Conservation (phyloP, 2,797 vertebrate species). For the Enteromius anoplus region DNA sequence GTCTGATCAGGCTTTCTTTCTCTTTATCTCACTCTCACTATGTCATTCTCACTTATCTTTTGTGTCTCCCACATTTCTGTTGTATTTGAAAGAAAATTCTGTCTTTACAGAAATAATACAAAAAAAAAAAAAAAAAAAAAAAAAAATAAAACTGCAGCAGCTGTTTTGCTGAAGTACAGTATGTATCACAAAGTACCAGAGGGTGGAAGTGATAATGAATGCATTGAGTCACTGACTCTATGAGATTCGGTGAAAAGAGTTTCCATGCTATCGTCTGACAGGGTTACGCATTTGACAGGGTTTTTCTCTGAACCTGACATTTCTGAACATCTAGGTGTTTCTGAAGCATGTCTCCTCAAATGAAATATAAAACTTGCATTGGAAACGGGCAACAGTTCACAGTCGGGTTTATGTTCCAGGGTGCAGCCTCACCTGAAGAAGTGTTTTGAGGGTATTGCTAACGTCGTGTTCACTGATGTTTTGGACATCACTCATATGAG, state of each 20-base stretch:
- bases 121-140: background rate
- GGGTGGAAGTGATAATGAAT: slow-evolving; percentile 9
- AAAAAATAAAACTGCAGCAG: slow-evolving; percentile 27
- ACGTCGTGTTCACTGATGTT: slow-evolving; percentile 84
- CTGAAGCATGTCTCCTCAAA: background rate
- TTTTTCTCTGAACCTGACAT: background rate
- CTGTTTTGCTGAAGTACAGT: slow-evolving; percentile 25
- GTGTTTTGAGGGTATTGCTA: slow-evolving; percentile 86
- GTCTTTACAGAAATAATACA: slow-evolving; percentile 21
- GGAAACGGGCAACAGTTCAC: background rate
- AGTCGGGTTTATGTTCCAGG: slow-evolving; percentile 65
- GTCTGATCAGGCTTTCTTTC: slow-evolving; percentile 16
- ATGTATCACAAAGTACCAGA: slow-evolving; percentile 12
- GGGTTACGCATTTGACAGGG: background rate
- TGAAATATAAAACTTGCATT: slow-evolving; percentile 4
- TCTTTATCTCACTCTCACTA: background rate
- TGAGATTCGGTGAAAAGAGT: background rate
- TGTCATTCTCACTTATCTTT: slow-evolving; percentile 22
- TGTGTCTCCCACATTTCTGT: slow-evolving; percentile 31
- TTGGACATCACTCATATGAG: slow-evolving; percentile 91
- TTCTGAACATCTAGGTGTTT: background rate
- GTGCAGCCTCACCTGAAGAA: slow-evolving; percentile 86
- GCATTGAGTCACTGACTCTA: slow-evolving; percentile 11
- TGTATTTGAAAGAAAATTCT: slow-evolving; percentile 21
- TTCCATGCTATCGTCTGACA: background rate